A percentile compares a stretch with the other conserved stretches of the same genome.
phyloP scores from a whole-genome alignment of 2,888 invertebrate species.

The Caenorhabditis macrosperma region DNA sequence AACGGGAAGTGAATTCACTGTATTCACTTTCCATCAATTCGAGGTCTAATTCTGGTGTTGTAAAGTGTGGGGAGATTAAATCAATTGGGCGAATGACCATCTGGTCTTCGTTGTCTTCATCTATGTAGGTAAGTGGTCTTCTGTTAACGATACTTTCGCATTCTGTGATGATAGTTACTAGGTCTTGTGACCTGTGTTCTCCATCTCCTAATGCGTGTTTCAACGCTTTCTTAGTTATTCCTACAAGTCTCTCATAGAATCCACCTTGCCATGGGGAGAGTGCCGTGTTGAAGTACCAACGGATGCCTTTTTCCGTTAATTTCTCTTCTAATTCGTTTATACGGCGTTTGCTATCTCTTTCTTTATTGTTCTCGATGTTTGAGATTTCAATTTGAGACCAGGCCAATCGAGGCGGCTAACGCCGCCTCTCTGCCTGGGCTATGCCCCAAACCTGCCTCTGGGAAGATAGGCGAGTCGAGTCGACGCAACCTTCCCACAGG shows the following conservation, averaged over 20 bases:
- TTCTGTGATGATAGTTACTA: constrained; percentile 7
- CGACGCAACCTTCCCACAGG: too few species aligned
- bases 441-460: too few species aligned
- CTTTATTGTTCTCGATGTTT: neutral
- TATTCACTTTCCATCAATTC: neutral
- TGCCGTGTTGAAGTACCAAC: constrained; percentile 21
- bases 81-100: constrained; percentile 9
- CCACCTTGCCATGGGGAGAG: constrained; percentile 18
- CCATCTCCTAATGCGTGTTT: neutral
- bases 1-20: neutral
- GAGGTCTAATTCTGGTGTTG: neutral
- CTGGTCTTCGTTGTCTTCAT: neutral
- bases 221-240: constrained; percentile 5
- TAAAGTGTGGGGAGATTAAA: neutral
- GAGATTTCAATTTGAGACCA: neutral
- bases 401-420: too few species aligned
- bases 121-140: constrained; percentile 9
- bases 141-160: constrained; percentile 9
- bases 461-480: too few species aligned
- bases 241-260: constrained; percentile 11
- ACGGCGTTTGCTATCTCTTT: neutral
- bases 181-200: neutral
- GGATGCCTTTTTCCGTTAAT: neutral
- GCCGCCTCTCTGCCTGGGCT: too few species aligned
- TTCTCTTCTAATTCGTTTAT: neutral